A percentile compares a stretch with the other conserved stretches of the same genome.
Evolutionary conservation across 2,113 vertebrate genomes (phyloP).

Genomic region (Mesembrinibis cayennensis): DNA sequence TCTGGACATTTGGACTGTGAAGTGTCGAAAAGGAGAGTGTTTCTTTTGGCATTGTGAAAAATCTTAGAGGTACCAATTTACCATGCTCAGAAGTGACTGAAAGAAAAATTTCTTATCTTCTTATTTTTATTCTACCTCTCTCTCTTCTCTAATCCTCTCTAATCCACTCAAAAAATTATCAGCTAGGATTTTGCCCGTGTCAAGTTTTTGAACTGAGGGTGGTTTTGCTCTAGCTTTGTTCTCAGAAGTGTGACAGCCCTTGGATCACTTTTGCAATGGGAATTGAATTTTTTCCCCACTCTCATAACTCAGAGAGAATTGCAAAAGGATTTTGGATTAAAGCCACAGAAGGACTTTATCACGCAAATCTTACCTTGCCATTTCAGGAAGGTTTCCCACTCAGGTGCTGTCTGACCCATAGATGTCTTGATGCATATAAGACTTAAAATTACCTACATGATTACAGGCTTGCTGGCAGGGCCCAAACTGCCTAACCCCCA

Average conservation of each 20-base stretch:
- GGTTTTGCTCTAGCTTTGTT: slow-evolving; percentile 52
- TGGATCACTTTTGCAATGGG: slow-evolving; percentile 19
- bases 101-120: slow-evolving; percentile 32
- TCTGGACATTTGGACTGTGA: not conserved
- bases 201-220: slow-evolving; percentile 46
- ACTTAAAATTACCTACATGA: not conserved
- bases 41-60: slow-evolving; percentile 22
- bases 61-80: slow-evolving; percentile 33
- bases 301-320: not conserved
- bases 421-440: not conserved
- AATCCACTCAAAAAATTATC: slow-evolving; percentile 62
- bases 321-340: slow-evolving; percentile 39
- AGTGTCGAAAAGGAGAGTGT: not conserved
- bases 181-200: slow-evolving; percentile 21
- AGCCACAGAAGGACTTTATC: not conserved
- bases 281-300: slow-evolving; percentile 23
- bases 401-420: not conserved
- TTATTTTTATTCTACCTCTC: slow-evolving; percentile 47
- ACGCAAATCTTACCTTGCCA: not conserved
- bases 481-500: not conserved
- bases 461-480: not conserved
- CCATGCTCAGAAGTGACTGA: slow-evolving; percentile 7
- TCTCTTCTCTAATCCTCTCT: slow-evolving; percentile 43
- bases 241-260: not conserved
- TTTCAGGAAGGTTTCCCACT: not conserved